A percentile compares a stretch with the other conserved stretches of the same genome.
Conservation (phyloP, 2,888 invertebrate genomes). For the Alsophila aescularia region DNA sequence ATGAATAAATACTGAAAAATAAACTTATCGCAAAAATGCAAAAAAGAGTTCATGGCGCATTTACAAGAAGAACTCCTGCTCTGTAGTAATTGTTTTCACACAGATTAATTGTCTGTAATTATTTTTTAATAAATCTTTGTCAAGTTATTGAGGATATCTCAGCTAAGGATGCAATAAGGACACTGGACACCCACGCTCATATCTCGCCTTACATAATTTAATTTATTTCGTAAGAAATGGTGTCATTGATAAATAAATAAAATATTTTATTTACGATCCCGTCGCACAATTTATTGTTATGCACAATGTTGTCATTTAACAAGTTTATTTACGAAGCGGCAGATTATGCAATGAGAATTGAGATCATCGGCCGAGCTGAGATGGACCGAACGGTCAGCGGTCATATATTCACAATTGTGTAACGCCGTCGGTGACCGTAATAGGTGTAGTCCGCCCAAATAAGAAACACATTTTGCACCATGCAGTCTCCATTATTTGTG, state of each 20-base stretch:
- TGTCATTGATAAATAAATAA: constrained; percentile 50
- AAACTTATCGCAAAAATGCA: too few relatives aligned
- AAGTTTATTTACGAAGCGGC: constrained; percentile 52
- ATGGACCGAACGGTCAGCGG: constrained; percentile 40
- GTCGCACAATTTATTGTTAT: constrained; percentile 42
- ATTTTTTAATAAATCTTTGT: neutral
- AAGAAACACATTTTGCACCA: too few relatives aligned
- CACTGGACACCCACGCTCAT: neutral
- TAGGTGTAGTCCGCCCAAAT: neutral
- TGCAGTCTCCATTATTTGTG: too few relatives aligned
- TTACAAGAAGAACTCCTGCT: neutral
- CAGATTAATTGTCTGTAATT: neutral
- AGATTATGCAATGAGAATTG: constrained; percentile 46
- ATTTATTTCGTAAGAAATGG: constrained; percentile 45
- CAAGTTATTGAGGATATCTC: neutral
- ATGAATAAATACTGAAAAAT: too few relatives aligned
- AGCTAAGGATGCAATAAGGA: constrained; percentile 18
- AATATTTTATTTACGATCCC: constrained; percentile 44
- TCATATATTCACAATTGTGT: constrained; percentile 4
- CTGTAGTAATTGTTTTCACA: too few relatives aligned
- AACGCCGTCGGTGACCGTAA: neutral
- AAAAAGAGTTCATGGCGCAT: too few relatives aligned
- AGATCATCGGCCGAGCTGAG: constrained; percentile 62
- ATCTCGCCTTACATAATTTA: constrained; percentile 33
- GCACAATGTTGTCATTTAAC: constrained; percentile 43